Evolutionary conservation across 2,888 invertebrate genomes (phyloP).

Genomic region (Drosophila leonis): DNA sequence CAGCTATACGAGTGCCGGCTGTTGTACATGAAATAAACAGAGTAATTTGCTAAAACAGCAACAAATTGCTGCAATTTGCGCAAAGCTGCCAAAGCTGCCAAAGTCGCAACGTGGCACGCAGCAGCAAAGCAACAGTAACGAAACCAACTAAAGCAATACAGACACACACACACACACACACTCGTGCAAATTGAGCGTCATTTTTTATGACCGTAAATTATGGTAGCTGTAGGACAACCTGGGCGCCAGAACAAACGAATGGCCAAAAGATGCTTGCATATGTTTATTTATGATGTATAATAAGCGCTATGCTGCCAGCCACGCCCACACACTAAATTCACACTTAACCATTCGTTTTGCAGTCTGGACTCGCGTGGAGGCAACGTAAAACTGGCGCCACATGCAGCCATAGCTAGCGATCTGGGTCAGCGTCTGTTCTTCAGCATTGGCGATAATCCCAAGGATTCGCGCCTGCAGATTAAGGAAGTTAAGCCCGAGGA

Average conservation of each 20-base stretch:
- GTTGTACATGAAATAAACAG: conserved; percentile 76
- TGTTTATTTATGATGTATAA: conserved; percentile 79
- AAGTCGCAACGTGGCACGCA: conserved; percentile 62
- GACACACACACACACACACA: conserved; percentile 10
- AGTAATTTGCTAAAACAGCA: conserved; percentile 81
- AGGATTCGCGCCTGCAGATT: conserved; percentile 91
- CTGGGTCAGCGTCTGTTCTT: conserved; percentile 92
- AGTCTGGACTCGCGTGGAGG: conserved; percentile 93
- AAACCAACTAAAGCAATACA: conserved; percentile 23
- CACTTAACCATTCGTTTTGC: conserved; percentile 61
- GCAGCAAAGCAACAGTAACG: conserved; percentile 32
- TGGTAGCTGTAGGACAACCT: conserved; percentile 55
- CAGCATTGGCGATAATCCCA: conserved; percentile 89
- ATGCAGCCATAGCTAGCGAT: conserved; percentile 92
- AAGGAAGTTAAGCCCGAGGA: conserved; percentile 90
- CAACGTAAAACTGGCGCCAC: conserved; percentile 88
- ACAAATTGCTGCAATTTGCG: conserved; percentile 83
- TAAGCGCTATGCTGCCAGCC: conserved; percentile 57
- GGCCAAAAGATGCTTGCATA: conserved; percentile 68
- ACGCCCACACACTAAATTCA: conserved; percentile 67
- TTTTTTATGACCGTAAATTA: conserved; percentile 78
- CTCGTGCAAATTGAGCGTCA: conserved; percentile 69
- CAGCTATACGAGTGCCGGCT: conserved; percentile 30
- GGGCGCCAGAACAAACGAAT: conserved; percentile 60
- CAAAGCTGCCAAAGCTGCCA: conserved; percentile 67